Percentiles rank a stretch among this genome's conserved stretches.
Evolutionary conservation across 2,797 vertebrate species (phyloP).

Genomic region (Channallabes apus): DNA sequence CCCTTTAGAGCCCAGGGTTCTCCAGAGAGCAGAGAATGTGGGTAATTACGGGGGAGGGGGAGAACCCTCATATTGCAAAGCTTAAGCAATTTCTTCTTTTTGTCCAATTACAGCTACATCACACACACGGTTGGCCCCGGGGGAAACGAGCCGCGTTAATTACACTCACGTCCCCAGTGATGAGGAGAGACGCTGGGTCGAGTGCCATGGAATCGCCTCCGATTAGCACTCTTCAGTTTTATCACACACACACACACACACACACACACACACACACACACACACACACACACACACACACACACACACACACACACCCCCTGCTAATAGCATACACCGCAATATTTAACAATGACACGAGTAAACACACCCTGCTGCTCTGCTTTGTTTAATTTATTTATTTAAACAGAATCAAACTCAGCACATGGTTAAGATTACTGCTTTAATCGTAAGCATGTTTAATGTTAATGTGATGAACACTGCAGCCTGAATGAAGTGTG

Average conservation of each 20-base stretch:
- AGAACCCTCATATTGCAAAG: constrained; percentile 42
- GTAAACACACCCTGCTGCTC: neutral
- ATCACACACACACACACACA: too few relatives aligned
- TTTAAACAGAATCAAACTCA: neutral
- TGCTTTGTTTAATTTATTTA: neutral
- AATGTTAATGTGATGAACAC: too few relatives aligned
- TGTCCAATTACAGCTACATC: constrained; percentile 51
- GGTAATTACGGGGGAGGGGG: constrained; percentile 39
- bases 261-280: neutral
- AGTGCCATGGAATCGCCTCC: neutral
- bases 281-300: too few relatives aligned
- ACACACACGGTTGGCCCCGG: constrained; percentile 48
- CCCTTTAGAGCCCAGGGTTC: constrained; percentile 39
- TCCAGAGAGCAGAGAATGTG: constrained; percentile 38
- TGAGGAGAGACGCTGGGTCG: constrained; percentile 46
- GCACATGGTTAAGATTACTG: neutral
- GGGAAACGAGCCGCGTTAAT: constrained; percentile 60
- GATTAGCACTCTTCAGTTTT: too few relatives aligned
- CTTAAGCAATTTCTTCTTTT: constrained; percentile 50
- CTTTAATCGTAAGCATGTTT: neutral
- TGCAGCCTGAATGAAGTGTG: too few relatives aligned
- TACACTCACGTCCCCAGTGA: constrained; percentile 58
- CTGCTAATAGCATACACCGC: neutral
- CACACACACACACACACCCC: too few relatives aligned
- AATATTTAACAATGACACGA: neutral